Evolutionary conservation across 2,888 invertebrate species (phyloP).

Genomic region (Xylota segnis): DNA sequence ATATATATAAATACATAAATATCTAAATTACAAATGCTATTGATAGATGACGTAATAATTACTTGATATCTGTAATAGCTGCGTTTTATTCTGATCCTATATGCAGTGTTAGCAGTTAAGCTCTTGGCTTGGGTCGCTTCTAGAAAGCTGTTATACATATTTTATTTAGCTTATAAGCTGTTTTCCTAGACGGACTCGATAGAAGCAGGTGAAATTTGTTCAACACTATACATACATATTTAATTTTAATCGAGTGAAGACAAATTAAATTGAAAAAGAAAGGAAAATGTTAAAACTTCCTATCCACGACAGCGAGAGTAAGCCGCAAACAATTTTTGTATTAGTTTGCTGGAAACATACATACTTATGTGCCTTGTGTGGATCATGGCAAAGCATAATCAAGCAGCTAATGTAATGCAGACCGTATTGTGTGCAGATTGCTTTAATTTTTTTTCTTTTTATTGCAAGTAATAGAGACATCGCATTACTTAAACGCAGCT

Average conservation of each 20-base stretch:
- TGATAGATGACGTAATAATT: slow-evolving; percentile 44
- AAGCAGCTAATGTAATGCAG: slow-evolving; percentile 5
- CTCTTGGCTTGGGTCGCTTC: background rate
- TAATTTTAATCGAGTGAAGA: background rate
- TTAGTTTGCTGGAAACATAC: too few species aligned
- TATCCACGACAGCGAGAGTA: background rate
- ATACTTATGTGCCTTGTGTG: background rate
- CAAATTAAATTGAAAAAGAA: background rate
- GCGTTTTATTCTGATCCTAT: slow-evolving; percentile 24
- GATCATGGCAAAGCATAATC: background rate
- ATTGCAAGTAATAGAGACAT: slow-evolving; percentile 18
- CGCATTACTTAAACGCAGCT: slow-evolving; percentile 50
- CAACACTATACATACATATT: background rate
- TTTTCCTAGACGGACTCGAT: too few species aligned
- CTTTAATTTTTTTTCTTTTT: background rate
- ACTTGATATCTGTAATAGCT: slow-evolving; percentile 42
- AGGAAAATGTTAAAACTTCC: background rate
- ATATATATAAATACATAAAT: slow-evolving; percentile 60
- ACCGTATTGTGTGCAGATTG: slow-evolving; percentile 2
- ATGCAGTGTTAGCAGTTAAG: background rate
- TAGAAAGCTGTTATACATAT: background rate
- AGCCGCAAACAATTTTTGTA: background rate
- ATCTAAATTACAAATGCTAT: slow-evolving; percentile 59
- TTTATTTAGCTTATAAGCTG: too few species aligned
- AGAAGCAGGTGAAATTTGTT: background rate